A percentile compares a stretch with the other conserved stretches of the same genome.
Conservation (phyloP, 2,888 invertebrate species). For the Agapostemon virescens region DNA sequence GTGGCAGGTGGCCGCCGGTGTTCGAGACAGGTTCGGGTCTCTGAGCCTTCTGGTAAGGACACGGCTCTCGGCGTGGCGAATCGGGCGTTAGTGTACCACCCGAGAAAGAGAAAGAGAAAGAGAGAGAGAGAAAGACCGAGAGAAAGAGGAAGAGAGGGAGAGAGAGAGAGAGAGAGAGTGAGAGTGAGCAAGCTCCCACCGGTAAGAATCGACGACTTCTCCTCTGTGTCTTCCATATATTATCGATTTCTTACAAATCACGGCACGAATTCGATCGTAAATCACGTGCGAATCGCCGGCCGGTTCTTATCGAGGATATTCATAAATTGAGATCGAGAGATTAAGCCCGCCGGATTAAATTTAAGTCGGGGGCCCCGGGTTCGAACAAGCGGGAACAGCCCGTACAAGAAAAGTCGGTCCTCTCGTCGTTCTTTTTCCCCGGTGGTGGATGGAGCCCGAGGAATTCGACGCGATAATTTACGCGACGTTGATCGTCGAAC, state of each 20-base stretch:
- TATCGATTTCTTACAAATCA: constrained; percentile 59
- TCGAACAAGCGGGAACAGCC: constrained; percentile 10
- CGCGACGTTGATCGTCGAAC: constrained; percentile 13
- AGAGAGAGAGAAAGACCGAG: not conserved
- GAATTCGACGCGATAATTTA: constrained; percentile 23
- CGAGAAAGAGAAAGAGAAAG: not conserved
- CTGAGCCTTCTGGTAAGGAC: constrained; percentile 59
- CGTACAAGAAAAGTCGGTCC: constrained; percentile 29
- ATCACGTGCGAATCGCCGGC: constrained; percentile 46
- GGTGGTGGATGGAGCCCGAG: not conserved
- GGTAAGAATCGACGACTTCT: constrained; percentile 45
- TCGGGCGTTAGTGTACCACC: constrained; percentile 38
- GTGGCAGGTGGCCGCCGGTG: constrained; percentile 68
- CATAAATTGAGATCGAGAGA: constrained; percentile 57
- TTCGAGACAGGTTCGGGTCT: constrained; percentile 68
- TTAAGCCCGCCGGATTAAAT: constrained; percentile 49
- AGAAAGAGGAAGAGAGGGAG: not conserved
- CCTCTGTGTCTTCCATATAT: constrained; percentile 56
- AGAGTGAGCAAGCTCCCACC: constrained; percentile 11
- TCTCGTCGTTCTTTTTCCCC: not conserved
- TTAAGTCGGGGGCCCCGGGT: constrained; percentile 37
- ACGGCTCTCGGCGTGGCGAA: constrained; percentile 56
- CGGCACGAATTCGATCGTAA: constrained; percentile 47
- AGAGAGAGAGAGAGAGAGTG: not conserved
- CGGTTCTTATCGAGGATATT: constrained; percentile 55